Conservation (phyloP, 2,888 invertebrate genomes). For the Escarpia spicata region DNA sequence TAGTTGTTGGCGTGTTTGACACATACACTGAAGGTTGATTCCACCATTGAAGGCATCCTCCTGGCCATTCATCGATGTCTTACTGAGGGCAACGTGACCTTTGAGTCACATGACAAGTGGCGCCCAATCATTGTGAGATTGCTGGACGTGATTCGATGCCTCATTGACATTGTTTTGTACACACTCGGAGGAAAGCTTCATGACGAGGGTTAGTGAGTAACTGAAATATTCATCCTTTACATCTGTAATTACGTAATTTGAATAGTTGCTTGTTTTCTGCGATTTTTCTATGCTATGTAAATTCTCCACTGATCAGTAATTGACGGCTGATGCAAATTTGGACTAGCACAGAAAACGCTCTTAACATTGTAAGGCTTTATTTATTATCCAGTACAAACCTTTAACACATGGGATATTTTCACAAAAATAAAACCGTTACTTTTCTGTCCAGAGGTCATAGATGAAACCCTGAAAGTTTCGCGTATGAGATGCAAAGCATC, state of each 20-base stretch:
- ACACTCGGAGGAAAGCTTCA: conserved; percentile 34
- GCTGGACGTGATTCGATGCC: not conserved
- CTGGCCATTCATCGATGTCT: conserved; percentile 26
- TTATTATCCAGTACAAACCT: no score
- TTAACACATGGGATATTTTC: no score
- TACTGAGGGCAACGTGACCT: conserved; percentile 20
- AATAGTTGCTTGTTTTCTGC: no score
- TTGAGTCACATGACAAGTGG: conserved; percentile 13
- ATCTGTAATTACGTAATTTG: no score
- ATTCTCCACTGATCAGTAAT: not conserved
- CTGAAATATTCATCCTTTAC: not conserved
- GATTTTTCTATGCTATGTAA: not conserved
- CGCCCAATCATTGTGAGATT: conserved; percentile 19
- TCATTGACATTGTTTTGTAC: conserved; percentile 28
- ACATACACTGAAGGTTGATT: not conserved
- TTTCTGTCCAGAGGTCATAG: not conserved
- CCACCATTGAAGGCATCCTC: conserved; percentile 23
- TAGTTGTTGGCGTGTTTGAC: not conserved
- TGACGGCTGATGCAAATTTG: not conserved
- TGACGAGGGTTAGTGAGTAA: conserved; percentile 30
- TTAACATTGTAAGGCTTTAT: no score
- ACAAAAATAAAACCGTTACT: no score
- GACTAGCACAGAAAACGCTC: no score
- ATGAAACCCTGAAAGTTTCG: not conserved
- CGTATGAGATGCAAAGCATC: no score